A percentile compares a stretch with the other conserved stretches of the same genome.
phyloP scores from a whole-genome alignment of 2,888 invertebrate species.

The Fragum sueziense region DNA sequence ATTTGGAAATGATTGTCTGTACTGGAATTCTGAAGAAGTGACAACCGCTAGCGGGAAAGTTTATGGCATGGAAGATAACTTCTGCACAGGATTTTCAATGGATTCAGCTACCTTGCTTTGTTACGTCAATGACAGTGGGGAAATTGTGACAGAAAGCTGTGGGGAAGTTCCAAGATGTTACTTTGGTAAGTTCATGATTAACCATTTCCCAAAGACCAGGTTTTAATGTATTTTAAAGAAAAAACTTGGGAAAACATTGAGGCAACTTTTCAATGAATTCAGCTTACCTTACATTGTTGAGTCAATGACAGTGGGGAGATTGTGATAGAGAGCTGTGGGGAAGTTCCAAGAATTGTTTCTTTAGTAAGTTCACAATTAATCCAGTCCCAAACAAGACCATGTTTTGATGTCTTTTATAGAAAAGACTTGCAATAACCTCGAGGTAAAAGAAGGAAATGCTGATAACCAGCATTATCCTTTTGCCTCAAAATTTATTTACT shows the following conservation, averaged over 20 bases:
- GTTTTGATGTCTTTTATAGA: too few relatives aligned
- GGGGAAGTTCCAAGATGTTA: constrained; percentile 1
- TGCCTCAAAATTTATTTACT: background rate
- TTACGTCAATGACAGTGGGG: background rate
- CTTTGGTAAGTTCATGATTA: background rate
- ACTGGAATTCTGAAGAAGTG: background rate
- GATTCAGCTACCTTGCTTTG: background rate
- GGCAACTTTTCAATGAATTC: background rate
- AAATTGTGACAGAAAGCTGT: background rate
- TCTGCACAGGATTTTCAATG: background rate
- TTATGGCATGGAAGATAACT: background rate
- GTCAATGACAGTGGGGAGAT: background rate
- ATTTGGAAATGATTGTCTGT: background rate
- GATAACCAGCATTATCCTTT: background rate
- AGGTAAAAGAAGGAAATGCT: background rate
- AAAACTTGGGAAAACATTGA: too few relatives aligned
- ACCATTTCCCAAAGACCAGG: too few relatives aligned
- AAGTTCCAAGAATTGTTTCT: background rate
- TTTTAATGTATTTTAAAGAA: too few relatives aligned
- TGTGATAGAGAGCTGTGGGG: background rate
- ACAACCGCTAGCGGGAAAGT: background rate
- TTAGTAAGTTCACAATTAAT: background rate
- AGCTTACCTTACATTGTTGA: background rate
- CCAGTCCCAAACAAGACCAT: too few relatives aligned
- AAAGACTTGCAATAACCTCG: too few relatives aligned